Percentiles rank a stretch among this genome's conserved stretches.
phyloP scores from a whole-genome alignment of 2,797 vertebrate species.

The Myotis daubentonii region DNA sequence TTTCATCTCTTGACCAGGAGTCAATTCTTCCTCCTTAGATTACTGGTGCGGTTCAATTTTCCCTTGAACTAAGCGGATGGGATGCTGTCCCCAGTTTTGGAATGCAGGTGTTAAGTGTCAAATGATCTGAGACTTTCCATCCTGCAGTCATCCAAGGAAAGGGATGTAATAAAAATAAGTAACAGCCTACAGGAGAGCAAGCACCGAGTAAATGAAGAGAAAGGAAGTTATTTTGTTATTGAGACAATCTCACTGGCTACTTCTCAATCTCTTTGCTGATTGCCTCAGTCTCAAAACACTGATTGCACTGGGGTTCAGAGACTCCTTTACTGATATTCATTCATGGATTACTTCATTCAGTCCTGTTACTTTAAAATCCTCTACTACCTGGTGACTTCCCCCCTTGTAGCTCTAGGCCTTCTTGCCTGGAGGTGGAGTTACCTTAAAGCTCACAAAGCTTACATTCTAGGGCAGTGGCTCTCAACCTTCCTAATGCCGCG shows the following conservation, averaged over 20 bases:
- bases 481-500: no score
- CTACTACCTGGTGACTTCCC: neutral
- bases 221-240: neutral
- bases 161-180: neutral
- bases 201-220: neutral
- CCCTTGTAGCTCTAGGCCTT: neutral
- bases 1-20: neutral
- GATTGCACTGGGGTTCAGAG: neutral
- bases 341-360: neutral
- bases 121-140: neutral
- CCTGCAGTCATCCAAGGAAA: neutral
- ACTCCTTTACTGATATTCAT: neutral
- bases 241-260: neutral
- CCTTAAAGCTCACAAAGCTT: neutral
- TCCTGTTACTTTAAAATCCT: neutral
- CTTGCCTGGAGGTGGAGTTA: neutral
- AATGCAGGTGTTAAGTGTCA: neutral
- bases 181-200: neutral
- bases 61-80: neutral
- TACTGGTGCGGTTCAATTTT: neutral
- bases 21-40: neutral
- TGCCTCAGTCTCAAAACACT: neutral
- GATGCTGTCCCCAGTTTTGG: neutral
- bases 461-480: no score
- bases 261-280: neutral